Evolutionary conservation across 2,797 vertebrate genomes (phyloP).

Genomic region (Prunella strophiata): DNA sequence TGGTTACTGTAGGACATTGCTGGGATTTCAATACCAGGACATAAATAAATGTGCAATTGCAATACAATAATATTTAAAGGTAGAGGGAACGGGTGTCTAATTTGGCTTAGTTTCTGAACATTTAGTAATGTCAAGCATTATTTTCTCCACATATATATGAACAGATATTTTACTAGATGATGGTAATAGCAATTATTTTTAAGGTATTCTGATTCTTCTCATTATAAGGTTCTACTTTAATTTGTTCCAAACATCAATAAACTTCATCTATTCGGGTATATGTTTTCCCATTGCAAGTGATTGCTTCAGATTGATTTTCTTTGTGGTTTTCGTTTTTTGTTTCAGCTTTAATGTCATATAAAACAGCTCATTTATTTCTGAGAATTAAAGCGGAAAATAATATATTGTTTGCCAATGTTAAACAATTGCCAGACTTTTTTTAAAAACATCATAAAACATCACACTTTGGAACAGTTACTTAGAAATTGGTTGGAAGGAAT

Average conservation of each 20-base stretch:
- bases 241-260: neutral
- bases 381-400: neutral
- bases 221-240: neutral
- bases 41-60: neutral
- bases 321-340: neutral
- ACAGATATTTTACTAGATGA: neutral
- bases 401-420: neutral
- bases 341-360: neutral
- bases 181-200: neutral
- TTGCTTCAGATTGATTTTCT: conserved; percentile 13
- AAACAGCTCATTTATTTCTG: neutral
- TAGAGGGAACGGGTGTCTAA: neutral
- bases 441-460: neutral
- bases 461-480: neutral
- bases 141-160: neutral
- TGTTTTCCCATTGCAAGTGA: neutral
- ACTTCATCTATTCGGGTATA: neutral
- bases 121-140: neutral
- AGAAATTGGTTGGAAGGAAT: neutral
- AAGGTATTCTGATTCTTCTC: neutral
- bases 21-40: neutral
- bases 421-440: neutral
- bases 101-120: neutral
- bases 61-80: neutral
- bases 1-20: neutral